phyloP scores from a whole-genome alignment of 2,113 vertebrate species.

The Argyrosomus japonicus region DNA sequence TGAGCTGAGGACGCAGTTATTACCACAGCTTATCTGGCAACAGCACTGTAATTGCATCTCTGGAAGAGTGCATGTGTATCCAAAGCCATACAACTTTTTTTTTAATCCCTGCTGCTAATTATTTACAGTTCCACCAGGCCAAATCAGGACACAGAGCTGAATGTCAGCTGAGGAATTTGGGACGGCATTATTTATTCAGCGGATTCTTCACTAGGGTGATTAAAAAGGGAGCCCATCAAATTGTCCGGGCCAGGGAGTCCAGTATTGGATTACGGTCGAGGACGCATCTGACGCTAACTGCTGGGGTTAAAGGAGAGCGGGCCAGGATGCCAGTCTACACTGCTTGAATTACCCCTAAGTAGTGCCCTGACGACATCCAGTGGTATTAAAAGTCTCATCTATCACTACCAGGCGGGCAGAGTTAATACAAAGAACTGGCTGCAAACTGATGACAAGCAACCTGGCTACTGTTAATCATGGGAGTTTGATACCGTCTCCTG shows the following conservation, averaged over 20 bases:
- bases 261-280: slow-evolving; percentile 62
- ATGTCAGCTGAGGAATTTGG: slow-evolving; percentile 55
- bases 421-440: slow-evolving; percentile 26
- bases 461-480: slow-evolving; percentile 7
- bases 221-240: slow-evolving; percentile 65
- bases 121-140: slow-evolving; percentile 15
- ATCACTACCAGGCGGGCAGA: slow-evolving; percentile 18
- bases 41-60: background rate
- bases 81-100: background rate
- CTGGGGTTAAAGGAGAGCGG: slow-evolving; percentile 55
- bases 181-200: slow-evolving; percentile 70
- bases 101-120: slow-evolving; percentile 10
- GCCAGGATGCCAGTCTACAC: slow-evolving; percentile 50
- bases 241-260: slow-evolving; percentile 3
- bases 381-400: slow-evolving; percentile 42
- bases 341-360: slow-evolving; percentile 65
- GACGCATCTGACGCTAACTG: slow-evolving; percentile 50
- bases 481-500: background rate
- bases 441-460: slow-evolving; percentile 7
- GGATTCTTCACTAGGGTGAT: slow-evolving; percentile 68
- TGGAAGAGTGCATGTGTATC: background rate
- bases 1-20: slow-evolving; percentile 17
- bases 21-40: background rate
- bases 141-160: slow-evolving; percentile 43
- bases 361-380: slow-evolving; percentile 38